phyloP scores from a whole-genome alignment of 2,888 invertebrate species.

The Hemistola chrysoprasaria region DNA sequence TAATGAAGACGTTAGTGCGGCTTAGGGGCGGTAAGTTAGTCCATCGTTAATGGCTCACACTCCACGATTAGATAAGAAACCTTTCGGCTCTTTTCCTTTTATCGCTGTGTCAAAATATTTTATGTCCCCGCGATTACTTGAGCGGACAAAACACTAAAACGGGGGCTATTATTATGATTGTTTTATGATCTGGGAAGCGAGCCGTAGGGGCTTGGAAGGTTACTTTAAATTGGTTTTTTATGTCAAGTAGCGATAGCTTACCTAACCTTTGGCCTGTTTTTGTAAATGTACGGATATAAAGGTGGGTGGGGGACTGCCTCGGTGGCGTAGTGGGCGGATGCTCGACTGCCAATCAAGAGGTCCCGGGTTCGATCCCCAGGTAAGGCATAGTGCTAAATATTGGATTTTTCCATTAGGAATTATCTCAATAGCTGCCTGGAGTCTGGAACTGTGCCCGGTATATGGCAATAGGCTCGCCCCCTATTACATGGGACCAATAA shows the following conservation, averaged over 20 bases:
- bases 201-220: constrained; percentile 22
- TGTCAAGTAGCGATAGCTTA: constrained; percentile 5
- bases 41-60: constrained; percentile 67
- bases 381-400: no score
- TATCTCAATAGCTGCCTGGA: no score
- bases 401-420: no score
- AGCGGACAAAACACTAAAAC: constrained; percentile 31
- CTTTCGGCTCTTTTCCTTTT: constrained; percentile 65
- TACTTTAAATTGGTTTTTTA: constrained; percentile 14
- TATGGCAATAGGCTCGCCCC: no score
- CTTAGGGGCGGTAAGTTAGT: constrained; percentile 42
- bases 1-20: constrained; percentile 62
- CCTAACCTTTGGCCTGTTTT: background rate
- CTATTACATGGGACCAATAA: no score
- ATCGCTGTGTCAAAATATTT: constrained; percentile 77
- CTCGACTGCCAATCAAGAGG: no score
- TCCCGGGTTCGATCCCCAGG: no score
- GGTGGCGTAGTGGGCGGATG: no score
- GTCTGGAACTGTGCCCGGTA: no score
- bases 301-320: no score
- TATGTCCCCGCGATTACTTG: constrained; percentile 61
- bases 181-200: constrained; percentile 33
- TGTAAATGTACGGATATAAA: no score
- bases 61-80: constrained; percentile 66
- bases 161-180: constrained; percentile 32